Evolutionary conservation across 2,797 vertebrate genomes (phyloP).

Genomic region (Crocidura indochinensis): DNA sequence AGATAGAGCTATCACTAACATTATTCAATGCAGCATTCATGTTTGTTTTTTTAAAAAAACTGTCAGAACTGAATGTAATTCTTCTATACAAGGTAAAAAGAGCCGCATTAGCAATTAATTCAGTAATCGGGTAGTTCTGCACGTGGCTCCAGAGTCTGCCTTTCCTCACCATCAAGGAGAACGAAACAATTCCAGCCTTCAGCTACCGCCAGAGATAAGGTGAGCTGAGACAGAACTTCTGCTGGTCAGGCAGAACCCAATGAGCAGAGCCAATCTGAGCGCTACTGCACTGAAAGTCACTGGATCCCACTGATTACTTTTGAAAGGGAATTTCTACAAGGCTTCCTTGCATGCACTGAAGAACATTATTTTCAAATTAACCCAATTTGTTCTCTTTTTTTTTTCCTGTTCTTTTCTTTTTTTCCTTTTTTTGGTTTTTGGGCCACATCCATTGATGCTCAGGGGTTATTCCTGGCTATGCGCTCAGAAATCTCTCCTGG

Average conservation of each 20-base stretch:
- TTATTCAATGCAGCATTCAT: slow-evolving; percentile 50
- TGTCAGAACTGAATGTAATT: slow-evolving; percentile 44
- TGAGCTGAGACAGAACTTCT: slow-evolving; percentile 39
- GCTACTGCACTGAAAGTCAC: slow-evolving; percentile 20
- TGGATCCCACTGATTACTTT: slow-evolving; percentile 56
- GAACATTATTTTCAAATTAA: slow-evolving; percentile 52
- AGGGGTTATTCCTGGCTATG: no score
- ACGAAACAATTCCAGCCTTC: slow-evolving; percentile 53
- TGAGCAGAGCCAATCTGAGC: not conserved
- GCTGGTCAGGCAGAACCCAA: not conserved
- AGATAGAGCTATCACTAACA: slow-evolving; percentile 66
- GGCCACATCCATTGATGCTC: no score
- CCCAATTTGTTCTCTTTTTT: slow-evolving; percentile 10
- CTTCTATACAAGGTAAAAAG: slow-evolving; percentile 55
- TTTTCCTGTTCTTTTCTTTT: no score
- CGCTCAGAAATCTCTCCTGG: no score
- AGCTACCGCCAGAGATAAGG: slow-evolving; percentile 35
- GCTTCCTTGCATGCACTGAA: slow-evolving; percentile 21
- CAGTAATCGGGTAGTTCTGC: slow-evolving; percentile 54
- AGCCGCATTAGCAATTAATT: slow-evolving; percentile 20
- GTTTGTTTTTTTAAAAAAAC: slow-evolving; percentile 47
- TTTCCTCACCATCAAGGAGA: slow-evolving; percentile 28
- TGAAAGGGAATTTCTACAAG: slow-evolving; percentile 56
- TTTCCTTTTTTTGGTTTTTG: no score
- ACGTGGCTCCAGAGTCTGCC: slow-evolving; percentile 12